Percentiles rank a stretch among this genome's conserved stretches.
These are phyloP conservation scores for Argyresthia albistria DNA, from an alignment of 2,888 invertebrate species.

Conservation along the genomic window DNA sequence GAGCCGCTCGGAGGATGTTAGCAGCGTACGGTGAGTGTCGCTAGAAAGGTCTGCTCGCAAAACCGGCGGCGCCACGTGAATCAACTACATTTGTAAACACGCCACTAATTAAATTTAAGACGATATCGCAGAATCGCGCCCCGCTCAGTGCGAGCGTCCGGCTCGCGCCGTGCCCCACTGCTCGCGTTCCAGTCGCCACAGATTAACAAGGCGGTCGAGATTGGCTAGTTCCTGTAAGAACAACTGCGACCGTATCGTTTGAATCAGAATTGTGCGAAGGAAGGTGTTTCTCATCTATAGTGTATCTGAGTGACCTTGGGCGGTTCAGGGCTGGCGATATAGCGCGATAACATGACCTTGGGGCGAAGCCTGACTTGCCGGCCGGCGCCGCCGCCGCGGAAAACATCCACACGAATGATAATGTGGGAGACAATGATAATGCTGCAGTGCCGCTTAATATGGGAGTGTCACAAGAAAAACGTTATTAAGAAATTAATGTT, in stretches of 20 bases:
- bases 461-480: conserved; percentile 14
- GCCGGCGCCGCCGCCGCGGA: conserved; percentile 57
- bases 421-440: conserved; percentile 37
- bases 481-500: conserved; percentile 11
- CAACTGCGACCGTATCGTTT: conserved; percentile 7
- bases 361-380: conserved; percentile 54
- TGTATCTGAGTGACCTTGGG: conserved; percentile 33
- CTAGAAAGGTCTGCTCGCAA: conserved; percentile 20
- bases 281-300: neutral
- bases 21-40: conserved; percentile 69
- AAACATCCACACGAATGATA: conserved; percentile 53
- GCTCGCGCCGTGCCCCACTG: conserved; percentile 28
- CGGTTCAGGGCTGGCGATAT: conserved; percentile 60
- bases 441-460: conserved; percentile 18
- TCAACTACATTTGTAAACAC: conserved; percentile 67
- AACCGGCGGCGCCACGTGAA: conserved; percentile 64
- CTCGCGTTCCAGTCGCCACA: conserved; percentile 23
- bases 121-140: conserved; percentile 33
- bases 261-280: neutral
- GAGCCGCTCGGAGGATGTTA: conserved; percentile 67
- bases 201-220: conserved; percentile 58
- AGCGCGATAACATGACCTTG: conserved; percentile 71
- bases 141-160: conserved; percentile 44
- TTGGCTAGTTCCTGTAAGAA: conserved; percentile 64
- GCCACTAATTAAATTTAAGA: conserved; percentile 58